phyloP scores from a whole-genome alignment of 2,888 invertebrate genomes.

The Carabus problematicus region DNA sequence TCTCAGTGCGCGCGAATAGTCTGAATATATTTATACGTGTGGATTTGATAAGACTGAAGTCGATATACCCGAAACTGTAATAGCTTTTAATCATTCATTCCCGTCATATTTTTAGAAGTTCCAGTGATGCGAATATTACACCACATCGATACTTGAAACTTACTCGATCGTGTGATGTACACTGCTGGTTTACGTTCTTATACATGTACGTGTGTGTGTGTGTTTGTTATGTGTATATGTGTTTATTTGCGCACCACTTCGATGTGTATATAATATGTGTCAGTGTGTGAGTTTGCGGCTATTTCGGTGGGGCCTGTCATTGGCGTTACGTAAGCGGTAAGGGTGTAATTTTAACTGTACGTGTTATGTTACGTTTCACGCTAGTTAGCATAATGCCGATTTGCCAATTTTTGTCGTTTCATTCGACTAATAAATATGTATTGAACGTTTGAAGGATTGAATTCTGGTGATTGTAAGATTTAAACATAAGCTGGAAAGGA shows the following conservation, averaged over 20 bases:
- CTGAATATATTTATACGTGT: slow-evolving; percentile 22
- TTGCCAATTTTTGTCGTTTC: too few relatives aligned
- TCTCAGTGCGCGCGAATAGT: too few relatives aligned
- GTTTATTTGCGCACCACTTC: too few relatives aligned
- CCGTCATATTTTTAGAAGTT: slow-evolving; percentile 30
- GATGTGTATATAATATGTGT: too few relatives aligned
- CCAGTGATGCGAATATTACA: slow-evolving; percentile 18
- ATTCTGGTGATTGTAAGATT: too few relatives aligned
- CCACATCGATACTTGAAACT: slow-evolving; percentile 1
- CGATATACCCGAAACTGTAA: slow-evolving; percentile 35
- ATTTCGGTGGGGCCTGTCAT: slow-evolving; percentile 23
- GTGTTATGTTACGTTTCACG: slow-evolving; percentile 1
- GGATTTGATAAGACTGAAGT: slow-evolving; percentile 30
- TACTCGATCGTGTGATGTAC: neutral
- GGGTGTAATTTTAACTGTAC: slow-evolving; percentile 31
- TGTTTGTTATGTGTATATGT: too few relatives aligned
- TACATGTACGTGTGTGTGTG: too few relatives aligned
- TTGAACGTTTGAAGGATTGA: too few relatives aligned
- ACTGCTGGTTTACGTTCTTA: neutral
- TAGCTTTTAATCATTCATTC: slow-evolving; percentile 31
- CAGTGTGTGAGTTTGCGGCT: too few relatives aligned
- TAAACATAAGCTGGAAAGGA: too few relatives aligned
- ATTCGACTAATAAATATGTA: too few relatives aligned
- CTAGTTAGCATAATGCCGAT: too few relatives aligned
- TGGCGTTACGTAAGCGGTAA: slow-evolving; percentile 26